Percentiles rank a stretch among this genome's conserved stretches.
These are phyloP conservation scores for Peromyscus attwateri DNA, from an alignment of 2,797 vertebrate genomes.

Conservation along the genomic window DNA sequence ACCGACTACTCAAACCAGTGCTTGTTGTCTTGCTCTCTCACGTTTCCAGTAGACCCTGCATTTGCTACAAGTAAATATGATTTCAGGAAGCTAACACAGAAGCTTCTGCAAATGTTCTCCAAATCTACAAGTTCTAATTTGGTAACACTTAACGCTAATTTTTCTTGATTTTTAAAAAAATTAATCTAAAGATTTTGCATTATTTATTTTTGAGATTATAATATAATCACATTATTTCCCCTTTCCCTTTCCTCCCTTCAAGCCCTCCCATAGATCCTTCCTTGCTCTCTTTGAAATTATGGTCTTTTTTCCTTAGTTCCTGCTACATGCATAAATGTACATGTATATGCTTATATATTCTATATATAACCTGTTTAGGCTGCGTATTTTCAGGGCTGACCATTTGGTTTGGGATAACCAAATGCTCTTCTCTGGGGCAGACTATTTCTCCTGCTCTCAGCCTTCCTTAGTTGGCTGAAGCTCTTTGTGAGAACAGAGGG, in stretches of 20 bases:
- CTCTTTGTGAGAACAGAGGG: neutral
- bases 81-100: constrained; percentile 51
- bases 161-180: neutral
- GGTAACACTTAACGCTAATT: neutral
- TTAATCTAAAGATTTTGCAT: neutral
- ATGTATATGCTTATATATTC: neutral
- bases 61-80: constrained; percentile 39
- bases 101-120: constrained; percentile 21
- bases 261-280: neutral
- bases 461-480: neutral
- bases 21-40: constrained; percentile 5
- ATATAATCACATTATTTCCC: neutral
- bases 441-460: neutral
- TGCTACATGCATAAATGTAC: neutral
- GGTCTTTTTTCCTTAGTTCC: neutral
- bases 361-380: neutral
- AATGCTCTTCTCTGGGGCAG: neutral
- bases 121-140: constrained; percentile 45
- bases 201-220: neutral
- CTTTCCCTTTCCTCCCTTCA: neutral
- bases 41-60: constrained; percentile 37
- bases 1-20: constrained; percentile 35
- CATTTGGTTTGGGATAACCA: neutral
- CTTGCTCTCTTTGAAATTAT: neutral
- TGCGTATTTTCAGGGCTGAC: neutral